Evolutionary conservation across 2,113 vertebrate genomes (phyloP).

Genomic region (Hypocryptadius cinnamomeus): DNA sequence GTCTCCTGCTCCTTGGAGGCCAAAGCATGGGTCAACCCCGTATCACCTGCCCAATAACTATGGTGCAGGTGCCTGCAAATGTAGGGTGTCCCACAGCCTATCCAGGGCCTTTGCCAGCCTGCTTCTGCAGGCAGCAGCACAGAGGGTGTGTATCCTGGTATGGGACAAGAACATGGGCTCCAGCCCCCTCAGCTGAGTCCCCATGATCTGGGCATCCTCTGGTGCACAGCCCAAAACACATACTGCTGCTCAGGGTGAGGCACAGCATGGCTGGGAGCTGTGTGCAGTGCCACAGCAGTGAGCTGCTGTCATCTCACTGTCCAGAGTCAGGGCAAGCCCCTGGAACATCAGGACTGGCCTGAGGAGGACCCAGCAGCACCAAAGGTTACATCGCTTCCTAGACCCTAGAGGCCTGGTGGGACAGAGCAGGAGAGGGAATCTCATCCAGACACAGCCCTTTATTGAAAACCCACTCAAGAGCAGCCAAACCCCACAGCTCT

Average conservation of each 20-base stretch:
- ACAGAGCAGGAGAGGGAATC: not conserved
- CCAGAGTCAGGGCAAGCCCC: not conserved
- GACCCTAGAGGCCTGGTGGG: not conserved
- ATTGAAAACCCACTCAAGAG: not conserved
- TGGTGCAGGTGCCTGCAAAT: not conserved
- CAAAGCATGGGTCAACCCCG: accelerated
- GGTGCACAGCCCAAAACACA: not conserved
- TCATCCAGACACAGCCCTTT: not conserved
- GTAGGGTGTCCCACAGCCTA: not conserved
- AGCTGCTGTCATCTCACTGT: not conserved
- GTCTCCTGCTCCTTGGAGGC: not conserved
- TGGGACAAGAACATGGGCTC: not conserved
- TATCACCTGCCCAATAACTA: not conserved
- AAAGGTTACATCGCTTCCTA: not conserved
- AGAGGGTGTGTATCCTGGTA: accelerated
- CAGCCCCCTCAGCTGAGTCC: not conserved
- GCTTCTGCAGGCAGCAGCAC: not conserved
- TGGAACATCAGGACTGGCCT: not conserved
- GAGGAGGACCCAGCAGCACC: not conserved
- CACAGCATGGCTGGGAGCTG: not conserved
- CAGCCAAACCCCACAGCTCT: not conserved
- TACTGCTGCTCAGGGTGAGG: not conserved
- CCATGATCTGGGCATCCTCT: not conserved
- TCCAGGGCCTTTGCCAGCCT: not conserved
- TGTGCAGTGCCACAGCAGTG: not conserved